Evolutionary conservation across 2,888 invertebrate species (phyloP), one percentile per base, ranked within the genome.

Genomic region (Itoplectis maculator): DNA sequence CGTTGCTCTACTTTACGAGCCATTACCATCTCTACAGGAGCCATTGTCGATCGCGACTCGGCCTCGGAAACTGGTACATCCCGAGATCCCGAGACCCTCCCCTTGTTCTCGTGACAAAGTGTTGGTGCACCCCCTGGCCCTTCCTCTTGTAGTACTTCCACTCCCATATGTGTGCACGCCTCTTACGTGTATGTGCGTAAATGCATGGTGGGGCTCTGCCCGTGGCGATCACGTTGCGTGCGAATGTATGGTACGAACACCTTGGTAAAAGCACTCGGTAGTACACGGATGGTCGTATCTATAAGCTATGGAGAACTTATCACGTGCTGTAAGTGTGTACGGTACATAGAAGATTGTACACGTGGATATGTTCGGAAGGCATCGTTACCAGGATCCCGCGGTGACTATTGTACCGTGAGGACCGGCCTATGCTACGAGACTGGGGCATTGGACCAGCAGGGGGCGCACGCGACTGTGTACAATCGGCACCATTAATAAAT

Each of bases 1-100:
- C 69, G 82, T 80, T 73, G 77, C 63, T 83, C 75, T 51, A 82
- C 82, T 82, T 82, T 82, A 82, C 70, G 79, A 82, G 79, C 82
- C 79, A 82, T 82, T 82, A 82, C 70, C 72, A 79, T 75, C 75
- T 79, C 75, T 56, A 54, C 79, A 56, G 70, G 40, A 15, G 47
- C 79, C 75, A 75, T 79, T 79, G 75, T 79, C 79, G 82, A 82
- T 79, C 69, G 74, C 51, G 70, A 65, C 29, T 51, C 72, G 65
- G 63, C 75, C 70, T 79, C 72, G 70, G 66, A 79, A 79, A 79
- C 69, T 63, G 69, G 63, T 59, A 79, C 68, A 66, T 70, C 70
- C 51, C 40, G 18, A 45, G 78, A 81, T 35, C 40, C 42, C 23
- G 56, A 59, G 47, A 49, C 69, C n/a, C 40, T 37, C 20, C 51